Percentiles rank a stretch among this genome's conserved stretches.
Evolutionary conservation across 2,888 invertebrate species (phyloP).

Genomic region (Nymphalis c-album): DNA sequence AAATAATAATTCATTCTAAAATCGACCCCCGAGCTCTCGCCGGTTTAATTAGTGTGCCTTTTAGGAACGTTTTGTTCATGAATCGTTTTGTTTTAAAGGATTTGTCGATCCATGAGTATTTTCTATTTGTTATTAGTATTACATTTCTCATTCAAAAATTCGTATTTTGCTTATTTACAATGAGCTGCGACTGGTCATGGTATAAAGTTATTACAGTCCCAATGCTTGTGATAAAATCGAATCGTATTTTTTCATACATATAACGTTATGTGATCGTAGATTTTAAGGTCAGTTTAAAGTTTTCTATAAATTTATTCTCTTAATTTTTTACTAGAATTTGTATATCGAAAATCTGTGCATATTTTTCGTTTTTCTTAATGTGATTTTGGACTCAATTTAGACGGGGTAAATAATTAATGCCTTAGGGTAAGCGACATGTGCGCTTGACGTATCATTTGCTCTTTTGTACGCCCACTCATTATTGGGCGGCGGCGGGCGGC

Average conservation of each 20-base stretch:
- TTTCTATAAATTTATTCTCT: too few species aligned
- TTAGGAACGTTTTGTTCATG: constrained; percentile 32
- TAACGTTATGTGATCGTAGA: too few species aligned
- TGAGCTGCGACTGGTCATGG: too few species aligned
- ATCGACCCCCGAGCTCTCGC: constrained; percentile 47
- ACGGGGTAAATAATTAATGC: constrained; percentile 47
- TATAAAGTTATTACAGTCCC: too few species aligned
- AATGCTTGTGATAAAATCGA: too few species aligned
- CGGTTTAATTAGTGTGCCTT: constrained; percentile 42
- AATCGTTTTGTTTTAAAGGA: constrained; percentile 27
- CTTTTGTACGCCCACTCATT: constrained; percentile 70
- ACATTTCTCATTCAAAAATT: not conserved
- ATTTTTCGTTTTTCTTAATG: constrained; percentile 8
- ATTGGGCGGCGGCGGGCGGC: constrained; percentile 33
- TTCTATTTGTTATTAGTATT: not conserved
- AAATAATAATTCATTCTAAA: constrained; percentile 66
- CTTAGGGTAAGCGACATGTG: constrained; percentile 52
- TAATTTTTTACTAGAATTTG: too few species aligned
- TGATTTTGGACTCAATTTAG: constrained; percentile 32
- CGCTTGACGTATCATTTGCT: constrained; percentile 72
- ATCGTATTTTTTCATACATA: too few species aligned
- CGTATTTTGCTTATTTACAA: too few species aligned
- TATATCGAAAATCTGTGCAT: too few species aligned
- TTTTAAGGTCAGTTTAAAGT: too few species aligned
- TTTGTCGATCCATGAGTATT: not conserved